phyloP scores from a whole-genome alignment of 1,140 invertebrate species.

The Heterodera carotae region DNA sequence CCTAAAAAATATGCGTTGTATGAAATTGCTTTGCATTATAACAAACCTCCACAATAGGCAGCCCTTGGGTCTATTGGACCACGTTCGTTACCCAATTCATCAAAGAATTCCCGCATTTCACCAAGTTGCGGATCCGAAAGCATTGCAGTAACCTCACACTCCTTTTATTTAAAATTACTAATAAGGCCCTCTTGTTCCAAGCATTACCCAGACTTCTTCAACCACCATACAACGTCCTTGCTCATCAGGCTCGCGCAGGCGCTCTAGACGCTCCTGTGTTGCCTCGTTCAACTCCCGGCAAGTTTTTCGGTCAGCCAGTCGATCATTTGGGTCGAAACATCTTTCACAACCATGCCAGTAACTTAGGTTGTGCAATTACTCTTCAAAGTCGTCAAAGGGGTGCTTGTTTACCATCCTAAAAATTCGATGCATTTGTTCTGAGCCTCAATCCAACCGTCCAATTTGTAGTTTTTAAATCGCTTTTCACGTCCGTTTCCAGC shows the following conservation, averaged over 20 bases:
- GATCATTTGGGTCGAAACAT: neutral
- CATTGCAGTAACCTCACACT: no score
- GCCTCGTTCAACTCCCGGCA: neutral
- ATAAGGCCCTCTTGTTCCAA: no score
- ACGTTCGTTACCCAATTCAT: neutral
- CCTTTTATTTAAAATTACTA: no score
- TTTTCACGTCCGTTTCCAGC: conserved; percentile 8
- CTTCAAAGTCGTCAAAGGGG: no score
- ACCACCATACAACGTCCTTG: neutral
- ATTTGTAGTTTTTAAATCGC: neutral
- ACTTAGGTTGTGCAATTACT: no score
- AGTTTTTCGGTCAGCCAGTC: neutral
- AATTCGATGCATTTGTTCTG: neutral
- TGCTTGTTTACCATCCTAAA: neutral
- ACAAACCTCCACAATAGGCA: conserved; percentile 16
- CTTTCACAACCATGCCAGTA: neutral
- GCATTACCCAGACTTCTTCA: neutral
- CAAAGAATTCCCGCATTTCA: no score
- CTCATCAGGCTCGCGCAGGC: neutral
- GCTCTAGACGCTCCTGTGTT: neutral
- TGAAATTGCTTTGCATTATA: no score
- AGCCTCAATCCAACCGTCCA: conserved; percentile 1
- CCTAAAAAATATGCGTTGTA: no score
- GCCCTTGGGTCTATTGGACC: conserved; percentile 12
- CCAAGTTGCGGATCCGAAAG: no score